Evolutionary conservation across 1,140 invertebrate species (phyloP).

Genomic region (Drosophila obscura): DNA sequence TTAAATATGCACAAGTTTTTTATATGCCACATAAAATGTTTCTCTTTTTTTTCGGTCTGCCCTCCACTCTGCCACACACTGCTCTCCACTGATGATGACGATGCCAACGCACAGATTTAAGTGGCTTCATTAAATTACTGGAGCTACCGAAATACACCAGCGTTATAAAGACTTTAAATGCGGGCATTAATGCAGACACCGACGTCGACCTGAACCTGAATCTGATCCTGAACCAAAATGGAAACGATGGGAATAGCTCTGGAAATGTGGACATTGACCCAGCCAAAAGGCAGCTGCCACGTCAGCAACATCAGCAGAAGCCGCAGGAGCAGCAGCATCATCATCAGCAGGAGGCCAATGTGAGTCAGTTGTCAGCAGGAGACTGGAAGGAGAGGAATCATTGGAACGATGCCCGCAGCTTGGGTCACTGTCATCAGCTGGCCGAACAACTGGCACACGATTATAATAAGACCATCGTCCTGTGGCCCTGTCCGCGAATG

Average conservation of each 20-base stretch:
- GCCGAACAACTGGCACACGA: constrained; percentile 69
- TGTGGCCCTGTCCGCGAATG: constrained; percentile 83
- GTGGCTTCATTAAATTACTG: constrained; percentile 82
- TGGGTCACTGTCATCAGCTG: constrained; percentile 75
- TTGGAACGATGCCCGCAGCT: constrained; percentile 53
- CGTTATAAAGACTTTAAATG: constrained; percentile 82
- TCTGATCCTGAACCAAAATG: constrained; percentile 17
- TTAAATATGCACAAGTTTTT: constrained; percentile 69
- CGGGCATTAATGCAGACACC: constrained; percentile 77
- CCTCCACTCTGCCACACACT: neutral
- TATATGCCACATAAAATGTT: constrained; percentile 71
- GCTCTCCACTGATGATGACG: constrained; percentile 30
- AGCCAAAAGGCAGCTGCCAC: constrained; percentile 37
- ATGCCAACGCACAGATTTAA: constrained; percentile 73
- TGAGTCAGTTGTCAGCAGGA: constrained; percentile 53
- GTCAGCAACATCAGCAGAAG: constrained; percentile 54
- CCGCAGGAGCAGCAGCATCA: constrained; percentile 22
- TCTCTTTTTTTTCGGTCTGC: constrained; percentile 47
- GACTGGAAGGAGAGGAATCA: constrained; percentile 30
- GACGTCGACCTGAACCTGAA: constrained; percentile 43
- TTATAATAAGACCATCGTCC: constrained; percentile 78
- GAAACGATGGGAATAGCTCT: constrained; percentile 21
- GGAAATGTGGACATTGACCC: constrained; percentile 56
- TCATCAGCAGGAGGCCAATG: constrained; percentile 15
- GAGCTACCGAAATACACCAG: constrained; percentile 81